Percentiles rank a stretch among this genome's conserved stretches.
Conservation (phyloP, 2,113 vertebrate species). For the Caretta caretta region DNA sequence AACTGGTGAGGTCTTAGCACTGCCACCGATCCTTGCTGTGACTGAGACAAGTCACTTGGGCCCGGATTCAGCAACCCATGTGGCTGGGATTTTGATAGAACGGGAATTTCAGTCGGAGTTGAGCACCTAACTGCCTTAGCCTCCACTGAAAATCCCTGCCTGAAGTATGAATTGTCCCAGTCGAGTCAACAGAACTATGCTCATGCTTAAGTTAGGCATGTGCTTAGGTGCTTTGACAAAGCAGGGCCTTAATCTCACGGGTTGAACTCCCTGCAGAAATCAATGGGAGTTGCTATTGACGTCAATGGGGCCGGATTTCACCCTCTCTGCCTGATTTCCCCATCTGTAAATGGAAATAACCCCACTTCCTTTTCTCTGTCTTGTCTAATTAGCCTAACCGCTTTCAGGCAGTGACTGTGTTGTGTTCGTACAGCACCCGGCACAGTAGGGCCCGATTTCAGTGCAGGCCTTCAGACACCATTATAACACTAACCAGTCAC, state of each 20-base stretch:
- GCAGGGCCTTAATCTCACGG: not conserved
- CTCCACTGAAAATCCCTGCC: not conserved
- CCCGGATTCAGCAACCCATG: not conserved
- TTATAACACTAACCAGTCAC: not conserved
- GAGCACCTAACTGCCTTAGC: not conserved
- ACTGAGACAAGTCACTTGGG: not conserved
- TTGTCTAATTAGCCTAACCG: not conserved
- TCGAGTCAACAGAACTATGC: not conserved
- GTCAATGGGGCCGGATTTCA: not conserved
- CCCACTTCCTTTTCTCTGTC: not conserved
- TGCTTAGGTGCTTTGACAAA: not conserved
- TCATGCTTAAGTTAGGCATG: not conserved
- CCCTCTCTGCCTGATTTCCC: not conserved
- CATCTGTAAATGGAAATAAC: not conserved
- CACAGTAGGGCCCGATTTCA: not conserved
- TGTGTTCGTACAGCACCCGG: not conserved
- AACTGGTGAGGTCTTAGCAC: not conserved
- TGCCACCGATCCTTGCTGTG: not conserved
- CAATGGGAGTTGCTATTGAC: not conserved
- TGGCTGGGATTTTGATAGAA: not conserved
- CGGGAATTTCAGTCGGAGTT: not conserved
- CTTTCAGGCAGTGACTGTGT: not conserved
- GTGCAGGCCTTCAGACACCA: not conserved
- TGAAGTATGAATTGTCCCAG: not conserved
- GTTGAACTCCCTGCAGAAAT: not conserved